A percentile compares a stretch with the other conserved stretches of the same genome.
These are phyloP conservation scores for Dasyurus viverrinus DNA, from an alignment of 2,113 vertebrate species.

Conservation along the genomic window DNA sequence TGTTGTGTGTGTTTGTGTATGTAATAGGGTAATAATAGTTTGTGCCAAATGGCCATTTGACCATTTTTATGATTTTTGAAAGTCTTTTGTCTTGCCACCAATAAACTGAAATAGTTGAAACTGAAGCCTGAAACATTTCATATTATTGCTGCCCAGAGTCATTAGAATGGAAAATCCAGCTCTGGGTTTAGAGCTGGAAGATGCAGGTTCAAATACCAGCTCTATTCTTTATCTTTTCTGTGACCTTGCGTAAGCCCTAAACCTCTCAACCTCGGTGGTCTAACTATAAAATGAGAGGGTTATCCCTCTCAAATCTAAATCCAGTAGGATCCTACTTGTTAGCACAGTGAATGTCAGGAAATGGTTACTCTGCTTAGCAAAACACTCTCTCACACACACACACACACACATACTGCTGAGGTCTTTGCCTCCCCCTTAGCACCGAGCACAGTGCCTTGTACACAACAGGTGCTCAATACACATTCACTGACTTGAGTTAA, in stretches of 20 bases:
- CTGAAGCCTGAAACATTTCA: conserved; percentile 48
- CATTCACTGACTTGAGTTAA: background rate
- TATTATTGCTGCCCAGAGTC: conserved; percentile 53
- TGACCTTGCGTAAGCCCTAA: background rate
- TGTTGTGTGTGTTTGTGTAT: conserved; percentile 18
- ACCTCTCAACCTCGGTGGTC: background rate
- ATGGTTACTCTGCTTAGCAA: background rate
- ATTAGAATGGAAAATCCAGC: background rate
- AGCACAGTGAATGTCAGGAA: background rate
- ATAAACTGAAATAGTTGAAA: conserved; percentile 64
- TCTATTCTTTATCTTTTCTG: background rate
- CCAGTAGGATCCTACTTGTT: background rate
- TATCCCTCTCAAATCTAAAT: background rate
- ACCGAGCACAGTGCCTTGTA: background rate
- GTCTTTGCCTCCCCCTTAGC: background rate
- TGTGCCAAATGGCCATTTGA: conserved; percentile 52
- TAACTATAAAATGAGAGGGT: background rate
- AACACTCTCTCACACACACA: background rate
- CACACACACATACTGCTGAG: background rate
- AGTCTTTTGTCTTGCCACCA: conserved; percentile 30
- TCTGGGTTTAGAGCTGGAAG: background rate
- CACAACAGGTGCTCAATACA: background rate
- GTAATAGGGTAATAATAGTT: conserved; percentile 64
- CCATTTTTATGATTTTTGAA: conserved; percentile 48
- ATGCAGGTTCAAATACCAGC: background rate